These are phyloP conservation scores for Dromius quadrimaculatus DNA, from an alignment of 2,888 invertebrate species.

Conservation along the genomic window DNA sequence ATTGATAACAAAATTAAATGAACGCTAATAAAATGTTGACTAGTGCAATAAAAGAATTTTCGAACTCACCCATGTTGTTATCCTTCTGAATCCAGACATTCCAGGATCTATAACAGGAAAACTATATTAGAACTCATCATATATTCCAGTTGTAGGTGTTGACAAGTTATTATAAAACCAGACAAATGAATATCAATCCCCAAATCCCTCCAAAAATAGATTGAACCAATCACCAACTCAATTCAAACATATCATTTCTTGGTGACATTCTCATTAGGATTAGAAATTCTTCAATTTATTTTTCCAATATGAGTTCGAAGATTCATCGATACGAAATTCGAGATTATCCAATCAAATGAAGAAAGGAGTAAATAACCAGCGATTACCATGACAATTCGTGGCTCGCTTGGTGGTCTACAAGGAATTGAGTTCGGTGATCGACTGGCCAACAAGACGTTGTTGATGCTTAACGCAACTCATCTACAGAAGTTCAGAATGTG, in stretches of 20 bases:
- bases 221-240: neutral
- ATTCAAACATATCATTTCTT: neutral
- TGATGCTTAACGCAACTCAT: constrained; percentile 7
- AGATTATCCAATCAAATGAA: constrained; percentile 46
- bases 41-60: no score
- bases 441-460: neutral
- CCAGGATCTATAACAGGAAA: no score
- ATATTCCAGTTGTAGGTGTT: no score
- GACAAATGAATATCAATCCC: no score
- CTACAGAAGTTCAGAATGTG: constrained; percentile 13
- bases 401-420: constrained; percentile 44
- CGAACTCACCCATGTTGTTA: no score
- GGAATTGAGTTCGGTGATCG: constrained; percentile 39
- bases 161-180: no score
- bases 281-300: constrained; percentile 21
- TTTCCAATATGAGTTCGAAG: neutral
- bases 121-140: no score
- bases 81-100: no score
- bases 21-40: neutral
- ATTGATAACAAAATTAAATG: constrained; percentile 1
- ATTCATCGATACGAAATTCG: constrained; percentile 24
- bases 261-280: constrained; percentile 35
- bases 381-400: constrained; percentile 52
- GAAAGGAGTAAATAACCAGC: constrained; percentile 45
- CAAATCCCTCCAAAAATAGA: neutral